Evolutionary conservation across 2,888 invertebrate genomes (phyloP).

Genomic region (Eurois occulta): DNA sequence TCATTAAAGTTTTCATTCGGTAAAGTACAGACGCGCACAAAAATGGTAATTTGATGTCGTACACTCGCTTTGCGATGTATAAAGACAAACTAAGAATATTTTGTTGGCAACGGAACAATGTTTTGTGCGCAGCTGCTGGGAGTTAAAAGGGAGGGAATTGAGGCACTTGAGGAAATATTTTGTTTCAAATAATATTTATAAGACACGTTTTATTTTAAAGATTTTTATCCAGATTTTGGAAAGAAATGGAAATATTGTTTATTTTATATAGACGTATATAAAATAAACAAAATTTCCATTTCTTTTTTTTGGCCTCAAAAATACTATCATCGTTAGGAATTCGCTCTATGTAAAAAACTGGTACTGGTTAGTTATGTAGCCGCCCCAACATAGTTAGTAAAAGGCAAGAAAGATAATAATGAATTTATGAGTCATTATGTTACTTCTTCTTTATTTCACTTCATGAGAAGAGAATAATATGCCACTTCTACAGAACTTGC

Average conservation of each 20-base stretch:
- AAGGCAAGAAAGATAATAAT: background rate
- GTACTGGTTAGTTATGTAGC: background rate
- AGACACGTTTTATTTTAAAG: background rate
- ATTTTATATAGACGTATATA: too few species aligned
- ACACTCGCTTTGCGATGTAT: conserved; percentile 68
- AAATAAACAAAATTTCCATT: too few species aligned
- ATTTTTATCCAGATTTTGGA: background rate
- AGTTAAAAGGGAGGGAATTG: conserved; percentile 34
- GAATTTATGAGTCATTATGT: background rate
- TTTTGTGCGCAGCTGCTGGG: conserved; percentile 71
- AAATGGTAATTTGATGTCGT: conserved; percentile 77
- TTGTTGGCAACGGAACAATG: conserved; percentile 69
- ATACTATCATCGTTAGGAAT: too few species aligned
- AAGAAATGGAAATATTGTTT: background rate
- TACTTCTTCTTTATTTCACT: background rate
- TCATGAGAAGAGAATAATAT: background rate
- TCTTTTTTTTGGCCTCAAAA: too few species aligned
- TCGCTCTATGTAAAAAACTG: background rate
- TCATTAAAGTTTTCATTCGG: conserved; percentile 76
- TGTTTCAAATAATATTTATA: background rate
- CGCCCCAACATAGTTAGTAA: background rate
- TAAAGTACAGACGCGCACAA: conserved; percentile 73
- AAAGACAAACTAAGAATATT: conserved; percentile 77
- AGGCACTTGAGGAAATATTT: conserved; percentile 18
- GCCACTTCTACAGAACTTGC: background rate